Conservation (phyloP, 1,140 invertebrate species). For the Matsumurasca onukii region DNA sequence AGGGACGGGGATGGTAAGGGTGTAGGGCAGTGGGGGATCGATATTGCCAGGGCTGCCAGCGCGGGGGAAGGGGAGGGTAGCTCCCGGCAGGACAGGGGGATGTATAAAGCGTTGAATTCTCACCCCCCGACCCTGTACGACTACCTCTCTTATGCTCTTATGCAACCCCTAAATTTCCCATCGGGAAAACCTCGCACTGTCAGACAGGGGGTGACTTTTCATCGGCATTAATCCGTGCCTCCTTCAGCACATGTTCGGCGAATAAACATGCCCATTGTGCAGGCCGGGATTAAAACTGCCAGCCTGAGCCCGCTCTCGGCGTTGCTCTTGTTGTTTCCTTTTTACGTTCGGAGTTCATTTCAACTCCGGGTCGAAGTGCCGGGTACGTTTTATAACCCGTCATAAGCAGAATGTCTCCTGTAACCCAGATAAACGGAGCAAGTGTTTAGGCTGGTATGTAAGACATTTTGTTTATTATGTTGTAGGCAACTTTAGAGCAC, state of each 20-base stretch:
- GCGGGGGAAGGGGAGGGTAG: constrained; percentile 6
- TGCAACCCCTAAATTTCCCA: constrained; percentile 29
- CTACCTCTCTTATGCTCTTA: constrained; percentile 28
- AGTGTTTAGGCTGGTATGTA: too few species aligned
- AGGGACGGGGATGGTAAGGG: not conserved
- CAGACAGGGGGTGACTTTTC: constrained; percentile 22
- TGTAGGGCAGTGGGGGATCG: not conserved
- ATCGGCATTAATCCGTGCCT: constrained; percentile 17
- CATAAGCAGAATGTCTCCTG: too few species aligned
- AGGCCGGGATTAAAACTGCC: constrained; percentile 14
- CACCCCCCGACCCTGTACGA: constrained; percentile 17
- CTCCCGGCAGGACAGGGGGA: too few species aligned
- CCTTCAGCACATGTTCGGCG: constrained; percentile 15
- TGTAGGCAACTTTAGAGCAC: too few species aligned
- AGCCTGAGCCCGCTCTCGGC: not conserved
- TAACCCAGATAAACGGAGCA: too few species aligned
- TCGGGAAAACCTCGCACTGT: constrained; percentile 20
- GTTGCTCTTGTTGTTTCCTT: not conserved
- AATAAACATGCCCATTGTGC: constrained; percentile 25
- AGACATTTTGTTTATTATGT: too few species aligned
- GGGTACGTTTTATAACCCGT: too few species aligned
- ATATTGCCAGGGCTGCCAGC: constrained; percentile 14
- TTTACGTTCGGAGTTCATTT: not conserved
- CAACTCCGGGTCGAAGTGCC: not conserved
- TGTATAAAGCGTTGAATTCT: constrained; percentile 30